Conservation (phyloP, 2,113 vertebrate species). For the Gnathonemus echidnorhynchus region DNA sequence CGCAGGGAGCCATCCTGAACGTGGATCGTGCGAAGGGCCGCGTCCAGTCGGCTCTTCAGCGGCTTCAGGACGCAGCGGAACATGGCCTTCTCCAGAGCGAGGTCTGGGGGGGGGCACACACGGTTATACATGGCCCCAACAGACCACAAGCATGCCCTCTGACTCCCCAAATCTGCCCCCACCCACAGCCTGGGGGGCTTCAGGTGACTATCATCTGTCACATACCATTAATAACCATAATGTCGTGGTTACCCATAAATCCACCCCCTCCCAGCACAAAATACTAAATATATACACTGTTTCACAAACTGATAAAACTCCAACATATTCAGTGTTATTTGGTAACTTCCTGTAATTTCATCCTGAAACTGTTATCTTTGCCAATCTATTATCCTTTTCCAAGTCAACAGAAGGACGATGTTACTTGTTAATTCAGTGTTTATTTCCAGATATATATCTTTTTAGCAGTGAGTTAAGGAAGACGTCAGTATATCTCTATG, state of each 20-base stretch:
- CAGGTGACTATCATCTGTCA: neutral
- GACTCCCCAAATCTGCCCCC: neutral
- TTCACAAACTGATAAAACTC: neutral
- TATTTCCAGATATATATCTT: neutral
- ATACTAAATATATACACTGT: neutral
- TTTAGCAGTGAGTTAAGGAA: neutral
- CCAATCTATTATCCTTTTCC: neutral
- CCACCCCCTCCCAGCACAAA: neutral
- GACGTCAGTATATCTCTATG: neutral
- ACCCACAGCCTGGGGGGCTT: neutral
- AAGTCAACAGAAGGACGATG: neutral
- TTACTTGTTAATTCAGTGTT: neutral
- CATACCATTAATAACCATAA: neutral
- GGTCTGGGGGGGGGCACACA: slow-evolving; percentile 41
- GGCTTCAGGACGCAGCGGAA: slow-evolving; percentile 63
- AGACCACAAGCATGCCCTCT: neutral
- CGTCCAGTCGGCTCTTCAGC: slow-evolving; percentile 47
- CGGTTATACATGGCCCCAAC: neutral
- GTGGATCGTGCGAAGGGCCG: slow-evolving; percentile 45
- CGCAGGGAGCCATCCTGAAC: slow-evolving; percentile 49
- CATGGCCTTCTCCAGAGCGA: slow-evolving; percentile 59
- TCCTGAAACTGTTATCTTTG: neutral
- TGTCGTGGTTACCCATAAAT: neutral
- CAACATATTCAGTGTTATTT: neutral
- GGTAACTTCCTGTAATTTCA: neutral